A percentile compares a stretch with the other conserved stretches of the same genome.
Evolutionary conservation across 2,797 vertebrate genomes (phyloP).

Genomic region (Amphiprion clarkii): DNA sequence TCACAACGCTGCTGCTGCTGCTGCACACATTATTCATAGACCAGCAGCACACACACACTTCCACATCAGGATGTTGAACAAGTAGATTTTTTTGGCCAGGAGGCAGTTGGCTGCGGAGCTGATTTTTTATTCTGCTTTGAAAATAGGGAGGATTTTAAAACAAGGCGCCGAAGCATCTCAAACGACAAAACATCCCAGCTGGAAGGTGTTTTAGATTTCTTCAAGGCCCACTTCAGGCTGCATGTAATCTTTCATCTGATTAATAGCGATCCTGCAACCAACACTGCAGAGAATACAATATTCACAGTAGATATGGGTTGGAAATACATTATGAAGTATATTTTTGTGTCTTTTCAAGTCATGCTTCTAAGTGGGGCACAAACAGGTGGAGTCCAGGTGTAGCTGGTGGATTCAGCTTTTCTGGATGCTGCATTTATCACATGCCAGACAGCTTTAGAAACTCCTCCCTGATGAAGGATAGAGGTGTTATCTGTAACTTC

Average conservation of each 20-base stretch:
- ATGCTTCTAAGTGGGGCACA: too few relatives aligned
- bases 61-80: slow-evolving; percentile 14
- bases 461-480: too few relatives aligned
- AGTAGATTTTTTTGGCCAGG: slow-evolving; percentile 19
- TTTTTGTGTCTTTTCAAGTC: too few relatives aligned
- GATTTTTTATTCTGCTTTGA: slow-evolving; percentile 13
- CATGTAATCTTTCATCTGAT: not conserved
- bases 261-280: not conserved
- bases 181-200: not conserved
- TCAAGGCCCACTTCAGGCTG: not conserved
- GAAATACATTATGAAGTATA: too few relatives aligned
- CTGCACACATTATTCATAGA: slow-evolving; percentile 41
- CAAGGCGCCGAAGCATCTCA: not conserved
- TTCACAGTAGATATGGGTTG: too few relatives aligned
- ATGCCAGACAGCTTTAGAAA: too few relatives aligned
- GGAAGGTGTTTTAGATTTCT: not conserved
- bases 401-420: too few relatives aligned
- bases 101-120: slow-evolving; percentile 26
- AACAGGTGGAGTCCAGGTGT: too few relatives aligned
- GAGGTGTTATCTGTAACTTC: too few relatives aligned
- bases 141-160: slow-evolving; percentile 13
- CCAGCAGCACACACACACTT: slow-evolving; percentile 5
- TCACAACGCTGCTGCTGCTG: slow-evolving; percentile 9
- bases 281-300: too few relatives aligned
- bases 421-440: too few relatives aligned